Evolutionary conservation across 2,113 vertebrate genomes (phyloP).

Genomic region (Leptocoma aspasia): DNA sequence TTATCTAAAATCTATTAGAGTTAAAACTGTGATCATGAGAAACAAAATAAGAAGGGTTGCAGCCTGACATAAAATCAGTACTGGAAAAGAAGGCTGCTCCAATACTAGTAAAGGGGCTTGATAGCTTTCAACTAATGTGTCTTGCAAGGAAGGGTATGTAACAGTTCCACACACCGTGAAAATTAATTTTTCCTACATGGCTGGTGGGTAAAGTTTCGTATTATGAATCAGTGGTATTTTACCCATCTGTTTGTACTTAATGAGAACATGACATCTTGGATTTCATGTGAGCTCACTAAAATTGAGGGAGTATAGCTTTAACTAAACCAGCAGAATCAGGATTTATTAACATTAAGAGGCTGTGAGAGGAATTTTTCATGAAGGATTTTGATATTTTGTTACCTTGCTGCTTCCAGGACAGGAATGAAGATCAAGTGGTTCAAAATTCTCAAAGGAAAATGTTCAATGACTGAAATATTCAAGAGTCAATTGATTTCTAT

Average conservation of each 20-base stretch:
- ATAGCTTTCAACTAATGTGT: not conserved
- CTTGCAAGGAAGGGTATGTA: not conserved
- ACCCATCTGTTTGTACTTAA: conserved; percentile 23
- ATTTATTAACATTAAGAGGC: not conserved
- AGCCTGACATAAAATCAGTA: not conserved
- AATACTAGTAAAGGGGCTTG: not conserved
- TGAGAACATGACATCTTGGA: not conserved
- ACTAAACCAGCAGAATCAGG: not conserved
- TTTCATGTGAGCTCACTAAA: not conserved
- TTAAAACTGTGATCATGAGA: not conserved
- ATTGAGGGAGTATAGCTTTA: not conserved
- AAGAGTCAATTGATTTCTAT: not conserved
- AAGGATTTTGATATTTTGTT: conserved; percentile 13
- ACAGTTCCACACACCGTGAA: not conserved
- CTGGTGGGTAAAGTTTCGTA: not conserved
- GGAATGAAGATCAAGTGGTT: not conserved
- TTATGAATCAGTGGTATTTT: not conserved
- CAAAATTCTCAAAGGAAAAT: not conserved
- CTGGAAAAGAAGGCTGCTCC: not conserved
- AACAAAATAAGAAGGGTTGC: not conserved
- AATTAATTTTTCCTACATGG: not conserved
- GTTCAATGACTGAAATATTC: not conserved
- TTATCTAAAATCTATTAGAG: not conserved
- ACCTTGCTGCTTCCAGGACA: not conserved
- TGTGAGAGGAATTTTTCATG: not conserved